Evolutionary conservation across 2,888 invertebrate species (phyloP), one percentile per base, ranked within the genome.

Genomic region (Cremastinae sp.): DNA sequence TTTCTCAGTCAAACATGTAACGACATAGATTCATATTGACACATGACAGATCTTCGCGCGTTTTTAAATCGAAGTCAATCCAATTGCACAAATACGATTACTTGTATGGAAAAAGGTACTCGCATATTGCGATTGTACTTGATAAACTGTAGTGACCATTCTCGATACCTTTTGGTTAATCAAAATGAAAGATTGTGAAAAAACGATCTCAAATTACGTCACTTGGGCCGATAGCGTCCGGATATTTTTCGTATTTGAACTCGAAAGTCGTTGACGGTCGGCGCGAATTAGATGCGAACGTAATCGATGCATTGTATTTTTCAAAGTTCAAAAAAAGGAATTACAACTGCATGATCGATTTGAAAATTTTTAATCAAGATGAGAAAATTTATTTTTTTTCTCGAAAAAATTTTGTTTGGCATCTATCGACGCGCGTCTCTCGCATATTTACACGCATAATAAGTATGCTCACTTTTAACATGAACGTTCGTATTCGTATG

Each of bases 21-120:
- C n/a, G 22, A 39, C 9, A 18, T 12, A 28, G 10, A 28, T 16
- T 4, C 18, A 37, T 56, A 69, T 59, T 59, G 68, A 51, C 58
- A 69, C 58, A 69, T 69, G 68, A 69, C 68, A 69, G 68, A 59
- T 59, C 16, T 10, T 56, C 14, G 22, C 39, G 12, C 45, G 45
- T 39, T 14, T 49, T 14, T 18, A 39, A 45, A n/a, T n/a, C 43
- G 16, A 28, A 55, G 45, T 20, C 45, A 20, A 47, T 2, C 37
- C n/a, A 47, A 47, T 68, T 47, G 47, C 37, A 14, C 45, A 49
- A 47, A 49, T n/a, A 47, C 12, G 10, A 14, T 39, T 22, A 53
- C 3, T 53, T 14, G 8, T 22, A 22, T n/a, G 16, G 35, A 8
- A 12, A 49, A 47, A 62, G 14, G 35, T 16, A 10, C n/a, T n/a